A percentile compares a stretch with the other conserved stretches of the same genome.
phyloP scores from a whole-genome alignment of 1,140 invertebrate species.

The Drosophila kikkawai region DNA sequence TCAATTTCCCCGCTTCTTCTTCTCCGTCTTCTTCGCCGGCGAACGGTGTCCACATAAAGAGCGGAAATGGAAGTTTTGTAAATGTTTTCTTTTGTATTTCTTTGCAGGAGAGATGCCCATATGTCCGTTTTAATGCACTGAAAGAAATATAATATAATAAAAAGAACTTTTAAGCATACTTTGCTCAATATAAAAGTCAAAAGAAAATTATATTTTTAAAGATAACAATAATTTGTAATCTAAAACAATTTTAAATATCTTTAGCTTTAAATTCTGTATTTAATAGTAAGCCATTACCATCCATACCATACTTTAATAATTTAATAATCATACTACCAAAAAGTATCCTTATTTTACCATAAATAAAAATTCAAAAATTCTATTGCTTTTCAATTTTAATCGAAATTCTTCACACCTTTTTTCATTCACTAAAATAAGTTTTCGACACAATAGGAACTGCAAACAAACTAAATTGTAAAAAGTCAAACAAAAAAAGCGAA shows the following conservation, averaged over 20 bases:
- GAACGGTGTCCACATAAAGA: slow-evolving; percentile 67
- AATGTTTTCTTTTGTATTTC: slow-evolving; percentile 81
- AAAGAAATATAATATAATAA: too few relatives aligned
- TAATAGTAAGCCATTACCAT: too few relatives aligned
- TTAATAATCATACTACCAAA: too few relatives aligned
- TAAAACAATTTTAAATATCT: too few relatives aligned
- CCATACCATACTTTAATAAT: too few relatives aligned
- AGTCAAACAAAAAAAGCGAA: not conserved
- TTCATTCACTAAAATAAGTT: not conserved
- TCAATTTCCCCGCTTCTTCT: slow-evolving; percentile 74
- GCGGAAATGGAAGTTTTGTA: slow-evolving; percentile 83
- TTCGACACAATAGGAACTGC: not conserved
- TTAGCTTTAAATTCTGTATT: too few relatives aligned
- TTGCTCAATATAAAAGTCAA: too few relatives aligned
- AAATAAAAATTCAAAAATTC: not conserved
- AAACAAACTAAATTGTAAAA: not conserved
- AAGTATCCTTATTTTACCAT: not conserved
- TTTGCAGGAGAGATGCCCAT: slow-evolving; percentile 45
- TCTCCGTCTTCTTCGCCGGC: not conserved
- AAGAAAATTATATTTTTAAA: too few relatives aligned
- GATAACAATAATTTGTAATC: too few relatives aligned
- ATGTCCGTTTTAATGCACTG: slow-evolving; percentile 30
- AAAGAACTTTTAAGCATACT: not conserved
- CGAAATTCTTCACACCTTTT: not conserved
- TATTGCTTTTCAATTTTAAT: not conserved